Conservation (phyloP, 2,797 vertebrate genomes). For the Acridotheres tristis region DNA sequence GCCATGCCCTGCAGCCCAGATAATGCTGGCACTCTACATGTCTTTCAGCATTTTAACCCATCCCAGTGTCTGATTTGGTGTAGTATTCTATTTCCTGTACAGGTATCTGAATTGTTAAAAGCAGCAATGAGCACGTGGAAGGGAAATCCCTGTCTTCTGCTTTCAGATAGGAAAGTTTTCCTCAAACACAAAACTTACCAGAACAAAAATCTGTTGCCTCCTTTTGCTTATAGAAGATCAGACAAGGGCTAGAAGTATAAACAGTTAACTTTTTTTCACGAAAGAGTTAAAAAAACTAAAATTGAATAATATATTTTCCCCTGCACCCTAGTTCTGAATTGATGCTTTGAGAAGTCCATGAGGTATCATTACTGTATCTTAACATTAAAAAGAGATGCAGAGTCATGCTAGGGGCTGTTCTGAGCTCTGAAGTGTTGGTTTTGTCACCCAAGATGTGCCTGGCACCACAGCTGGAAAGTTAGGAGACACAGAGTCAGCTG, state of each 20-base stretch:
- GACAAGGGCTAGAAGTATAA: background rate
- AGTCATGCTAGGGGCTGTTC: background rate
- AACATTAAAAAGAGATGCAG: background rate
- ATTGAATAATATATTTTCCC: fast-evolving
- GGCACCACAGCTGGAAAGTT: background rate
- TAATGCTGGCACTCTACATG: fast-evolving
- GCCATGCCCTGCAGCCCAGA: background rate
- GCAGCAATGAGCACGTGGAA: background rate
- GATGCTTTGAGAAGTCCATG: background rate
- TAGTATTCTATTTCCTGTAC: background rate
- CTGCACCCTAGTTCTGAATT: background rate
- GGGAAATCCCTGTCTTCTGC: background rate
- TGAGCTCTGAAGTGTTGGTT: background rate
- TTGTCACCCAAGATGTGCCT: background rate
- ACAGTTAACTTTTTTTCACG: background rate
- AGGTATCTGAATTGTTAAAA: background rate
- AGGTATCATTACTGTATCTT: background rate
- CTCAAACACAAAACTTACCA: background rate
- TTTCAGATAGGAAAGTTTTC: background rate
- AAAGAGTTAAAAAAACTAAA: background rate
- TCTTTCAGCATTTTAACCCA: background rate
- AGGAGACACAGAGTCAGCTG: background rate
- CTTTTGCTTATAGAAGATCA: background rate
- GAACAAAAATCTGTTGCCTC: background rate
- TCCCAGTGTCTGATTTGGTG: background rate